Conservation (phyloP, 53 echinoderm and acorn worm species). For the Echinarachnius parma region DNA sequence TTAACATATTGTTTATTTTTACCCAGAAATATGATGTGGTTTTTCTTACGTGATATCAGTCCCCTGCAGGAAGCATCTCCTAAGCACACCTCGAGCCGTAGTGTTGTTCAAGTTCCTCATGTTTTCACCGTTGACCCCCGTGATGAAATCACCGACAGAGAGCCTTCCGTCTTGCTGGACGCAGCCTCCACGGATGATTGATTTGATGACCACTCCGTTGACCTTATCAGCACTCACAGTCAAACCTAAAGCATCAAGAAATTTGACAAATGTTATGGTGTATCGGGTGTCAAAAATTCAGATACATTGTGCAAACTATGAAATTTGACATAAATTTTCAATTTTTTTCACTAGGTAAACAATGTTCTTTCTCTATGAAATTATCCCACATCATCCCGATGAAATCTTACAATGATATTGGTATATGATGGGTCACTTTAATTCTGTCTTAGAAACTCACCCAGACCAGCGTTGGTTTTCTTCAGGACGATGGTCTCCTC, state of each 20-base stretch:
- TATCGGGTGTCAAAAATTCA: no score
- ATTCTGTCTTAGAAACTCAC: no score
- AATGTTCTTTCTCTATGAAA: no score
- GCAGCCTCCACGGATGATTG: constrained; percentile 84
- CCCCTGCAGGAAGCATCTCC: constrained; percentile 70
- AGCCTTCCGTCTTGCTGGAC: constrained; percentile 86
- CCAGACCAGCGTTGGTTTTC: constrained; percentile 79
- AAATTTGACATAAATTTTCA: no score
- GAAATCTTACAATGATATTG: no score
- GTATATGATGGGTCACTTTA: no score
- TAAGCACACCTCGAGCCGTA: constrained; percentile 64
- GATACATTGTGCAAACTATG: no score
- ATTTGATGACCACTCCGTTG: constrained; percentile 89
- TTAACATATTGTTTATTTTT: no score
- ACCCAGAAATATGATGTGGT: no score
- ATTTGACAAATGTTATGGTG: no score
- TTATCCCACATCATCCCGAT: no score
- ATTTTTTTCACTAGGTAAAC: no score
- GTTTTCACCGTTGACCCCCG: constrained; percentile 72
- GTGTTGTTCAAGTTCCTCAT: constrained; percentile 76
- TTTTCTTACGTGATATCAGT: constrained; percentile 81
- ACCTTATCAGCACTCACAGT: constrained; percentile 83
- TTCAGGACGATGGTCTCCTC: constrained; percentile 78
- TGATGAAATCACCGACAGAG: constrained; percentile 90
- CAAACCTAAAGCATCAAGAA: constrained; percentile 71